Conservation (phyloP, 1,140 invertebrate genomes). For the Drosophila subobscura region DNA sequence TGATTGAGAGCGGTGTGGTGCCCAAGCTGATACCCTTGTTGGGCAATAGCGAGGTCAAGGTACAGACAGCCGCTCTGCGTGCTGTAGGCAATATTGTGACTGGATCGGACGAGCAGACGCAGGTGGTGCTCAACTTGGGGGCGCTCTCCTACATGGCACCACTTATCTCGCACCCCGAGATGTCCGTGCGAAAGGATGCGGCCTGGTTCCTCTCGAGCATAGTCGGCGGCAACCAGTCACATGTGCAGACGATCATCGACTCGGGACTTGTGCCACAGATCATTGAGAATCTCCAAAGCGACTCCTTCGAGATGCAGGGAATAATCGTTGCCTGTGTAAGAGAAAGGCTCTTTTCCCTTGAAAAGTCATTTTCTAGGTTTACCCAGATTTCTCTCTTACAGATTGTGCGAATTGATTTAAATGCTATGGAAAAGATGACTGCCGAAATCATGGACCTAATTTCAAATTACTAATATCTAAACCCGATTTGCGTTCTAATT, state of each 20-base stretch:
- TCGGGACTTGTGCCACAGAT: constrained; percentile 96
- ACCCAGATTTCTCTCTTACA: too few species aligned
- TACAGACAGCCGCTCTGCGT: constrained; percentile 97
- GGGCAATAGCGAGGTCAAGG: constrained; percentile 98
- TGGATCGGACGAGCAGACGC: constrained; percentile 99
- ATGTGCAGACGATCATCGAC: constrained; percentile 99
- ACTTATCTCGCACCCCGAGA: constrained; percentile 92
- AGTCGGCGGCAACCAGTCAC: constrained; percentile 97
- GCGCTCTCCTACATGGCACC: constrained; percentile 96
- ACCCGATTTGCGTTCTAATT: too few species aligned
- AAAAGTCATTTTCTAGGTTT: too few species aligned
- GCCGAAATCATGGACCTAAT: too few species aligned
- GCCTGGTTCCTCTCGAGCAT: constrained; percentile 99
- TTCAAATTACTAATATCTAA: too few species aligned
- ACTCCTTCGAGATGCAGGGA: too few species aligned
- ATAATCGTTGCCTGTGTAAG: too few species aligned
- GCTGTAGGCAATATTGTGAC: constrained; percentile 99
- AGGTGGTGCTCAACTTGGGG: constrained; percentile 96
- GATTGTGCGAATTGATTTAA: too few species aligned
- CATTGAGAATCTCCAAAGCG: constrained; percentile 90
- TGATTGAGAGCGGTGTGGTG: constrained; percentile 98
- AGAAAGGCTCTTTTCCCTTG: too few species aligned
- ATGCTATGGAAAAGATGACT: too few species aligned
- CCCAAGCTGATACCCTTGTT: constrained; percentile 97
- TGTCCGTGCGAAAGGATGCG: constrained; percentile 93